Percentiles rank a stretch among this genome's conserved stretches.
Conservation (phyloP, 2,113 vertebrate species). For the Otis tarda region DNA sequence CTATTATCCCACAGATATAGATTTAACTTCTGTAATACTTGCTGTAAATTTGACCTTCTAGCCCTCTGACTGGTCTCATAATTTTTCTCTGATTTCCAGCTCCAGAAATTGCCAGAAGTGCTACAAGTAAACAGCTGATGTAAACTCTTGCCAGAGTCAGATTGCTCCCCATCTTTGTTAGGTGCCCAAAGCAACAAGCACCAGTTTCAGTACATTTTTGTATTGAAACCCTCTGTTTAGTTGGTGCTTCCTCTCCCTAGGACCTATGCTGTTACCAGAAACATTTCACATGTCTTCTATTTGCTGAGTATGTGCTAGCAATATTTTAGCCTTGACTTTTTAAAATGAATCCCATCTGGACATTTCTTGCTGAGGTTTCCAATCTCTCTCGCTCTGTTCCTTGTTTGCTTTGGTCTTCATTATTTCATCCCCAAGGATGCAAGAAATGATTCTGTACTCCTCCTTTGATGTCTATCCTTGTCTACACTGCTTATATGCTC, state of each 20-base stretch:
- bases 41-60: constrained; percentile 50
- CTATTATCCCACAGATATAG: constrained; percentile 41
- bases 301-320: constrained; percentile 48
- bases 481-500: not conserved
- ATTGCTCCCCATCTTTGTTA: not conserved
- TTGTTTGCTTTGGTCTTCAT: constrained; percentile 60
- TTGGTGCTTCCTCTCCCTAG: not conserved
- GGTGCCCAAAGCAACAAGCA: not conserved
- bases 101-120: constrained; percentile 40
- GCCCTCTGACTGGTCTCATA: constrained; percentile 15
- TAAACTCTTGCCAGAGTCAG: not conserved
- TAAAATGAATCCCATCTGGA: constrained; percentile 62
- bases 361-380: constrained; percentile 59
- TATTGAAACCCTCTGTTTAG: constrained; percentile 39
- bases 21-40: constrained; percentile 55
- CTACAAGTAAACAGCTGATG: constrained; percentile 8
- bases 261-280: constrained; percentile 20
- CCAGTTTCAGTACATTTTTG: not conserved
- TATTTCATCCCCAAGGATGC: constrained; percentile 59
- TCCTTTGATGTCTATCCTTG: constrained; percentile 54
- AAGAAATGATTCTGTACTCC: not conserved
- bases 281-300: constrained; percentile 12
- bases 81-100: constrained; percentile 29
- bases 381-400: constrained; percentile 9
- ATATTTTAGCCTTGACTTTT: constrained; percentile 54